Conservation (phyloP, 2,113 vertebrate genomes). For the Malurus cyaneus region DNA sequence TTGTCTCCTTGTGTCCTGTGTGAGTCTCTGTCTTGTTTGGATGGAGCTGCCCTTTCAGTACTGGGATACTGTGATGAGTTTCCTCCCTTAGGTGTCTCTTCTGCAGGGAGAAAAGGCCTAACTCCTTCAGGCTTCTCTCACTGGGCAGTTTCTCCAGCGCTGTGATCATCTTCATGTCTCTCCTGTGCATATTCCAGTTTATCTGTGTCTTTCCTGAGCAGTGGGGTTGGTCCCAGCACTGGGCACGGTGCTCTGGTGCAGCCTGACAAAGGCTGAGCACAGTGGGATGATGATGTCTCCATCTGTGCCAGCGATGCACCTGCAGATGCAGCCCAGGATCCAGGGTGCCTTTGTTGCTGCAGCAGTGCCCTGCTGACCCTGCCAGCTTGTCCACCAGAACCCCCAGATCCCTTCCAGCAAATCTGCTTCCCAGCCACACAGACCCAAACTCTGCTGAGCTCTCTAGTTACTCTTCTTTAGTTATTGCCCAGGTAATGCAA, state of each 20-base stretch:
- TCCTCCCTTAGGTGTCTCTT: neutral
- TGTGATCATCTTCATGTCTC: neutral
- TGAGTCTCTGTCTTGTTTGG: neutral
- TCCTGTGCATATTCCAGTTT: neutral
- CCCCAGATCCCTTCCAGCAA: neutral
- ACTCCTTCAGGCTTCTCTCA: neutral
- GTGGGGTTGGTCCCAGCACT: neutral
- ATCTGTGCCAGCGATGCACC: accelerated
- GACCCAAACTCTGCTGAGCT: neutral
- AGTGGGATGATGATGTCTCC: accelerated
- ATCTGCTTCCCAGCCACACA: neutral
- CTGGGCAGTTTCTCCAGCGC: neutral
- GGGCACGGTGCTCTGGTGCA: neutral
- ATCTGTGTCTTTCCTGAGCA: neutral
- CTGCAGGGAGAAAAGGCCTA: neutral
- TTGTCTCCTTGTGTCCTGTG: neutral
- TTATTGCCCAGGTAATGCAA: neutral
- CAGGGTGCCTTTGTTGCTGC: neutral
- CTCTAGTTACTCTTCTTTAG: neutral
- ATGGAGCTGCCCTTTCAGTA: neutral
- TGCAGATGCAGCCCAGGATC: neutral
- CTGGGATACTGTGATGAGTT: neutral
- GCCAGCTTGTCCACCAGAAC: neutral
- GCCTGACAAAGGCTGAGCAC: neutral
- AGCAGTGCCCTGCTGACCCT: neutral